Base-by-base conservation (phyloP, 2,797 vertebrate species). In the Eutrigla gurnardus region DNA sequence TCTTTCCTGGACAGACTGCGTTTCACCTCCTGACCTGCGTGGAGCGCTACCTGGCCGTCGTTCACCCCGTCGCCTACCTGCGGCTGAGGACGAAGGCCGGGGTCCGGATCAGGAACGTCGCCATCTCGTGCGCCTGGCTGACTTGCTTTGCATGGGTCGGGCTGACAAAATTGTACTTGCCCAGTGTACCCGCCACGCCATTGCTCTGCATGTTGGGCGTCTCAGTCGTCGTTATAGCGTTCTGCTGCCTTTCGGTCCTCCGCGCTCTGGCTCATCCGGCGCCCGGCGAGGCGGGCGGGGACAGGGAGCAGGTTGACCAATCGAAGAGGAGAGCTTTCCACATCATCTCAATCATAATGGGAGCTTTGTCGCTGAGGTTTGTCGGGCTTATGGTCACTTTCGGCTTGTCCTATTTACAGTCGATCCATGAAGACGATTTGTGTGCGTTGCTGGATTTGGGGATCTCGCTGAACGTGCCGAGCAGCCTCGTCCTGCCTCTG, bases 21-120 rank as follows among this genome's bases (percentile, higher is more conserved):
- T 65, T 75, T 36, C 71, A 74, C 53, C 1, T 52, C 40, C 58
- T 78, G 1, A 73, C 50, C 58, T 78, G 70, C 10, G 37, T 62
- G 43, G 76, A 78, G 10, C 70, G 37, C 2, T 73, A 78, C 71
- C 45, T 73, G 36, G 54, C 62, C 3, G 62, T 73, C 0, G 52
- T 73, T 35, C 64, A 78, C 65, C 70, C 76, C 1, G 0, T 71
- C 59, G 46, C 15, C n/a, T 73, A 73, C 45, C 1, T 63, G 39
- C 11, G 46, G 1, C 40, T 79, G 18, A 6, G 39, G 14, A 7
- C 46, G 9, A 12, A 33, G 18, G 45, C 5, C 1, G 10, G 15
- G 15, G 58, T 62, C 37, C 35, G 7, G 32, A 37, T 68, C 12
- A 73, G 77, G 8, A 63, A 64, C 3, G 4, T 75, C 43, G 52